These are phyloP conservation scores for Acromyrmex heyeri DNA, from an alignment of 1,140 invertebrate species.

Conservation along the genomic window DNA sequence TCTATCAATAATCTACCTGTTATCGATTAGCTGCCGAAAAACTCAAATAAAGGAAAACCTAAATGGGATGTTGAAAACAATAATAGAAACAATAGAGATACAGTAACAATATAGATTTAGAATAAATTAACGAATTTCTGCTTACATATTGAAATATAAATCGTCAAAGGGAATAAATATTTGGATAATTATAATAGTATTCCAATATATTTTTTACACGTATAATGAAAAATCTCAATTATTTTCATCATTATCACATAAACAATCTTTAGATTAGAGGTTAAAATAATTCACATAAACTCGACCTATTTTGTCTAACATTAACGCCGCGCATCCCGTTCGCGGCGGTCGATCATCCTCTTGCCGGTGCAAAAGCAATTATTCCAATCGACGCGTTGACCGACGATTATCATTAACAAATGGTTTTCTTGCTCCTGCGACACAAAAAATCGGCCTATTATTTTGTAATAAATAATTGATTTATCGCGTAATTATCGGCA, in stretches of 20 bases:
- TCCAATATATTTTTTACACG: neutral
- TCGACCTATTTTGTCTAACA: neutral
- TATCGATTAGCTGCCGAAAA: neutral
- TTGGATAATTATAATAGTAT: neutral
- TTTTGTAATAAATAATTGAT: conserved; percentile 39
- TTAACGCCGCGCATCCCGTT: conserved; percentile 39
- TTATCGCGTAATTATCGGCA: conserved; percentile 9
- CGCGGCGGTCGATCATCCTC: conserved; percentile 34
- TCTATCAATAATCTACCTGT: neutral
- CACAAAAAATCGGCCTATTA: conserved; percentile 25
- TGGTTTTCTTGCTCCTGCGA: neutral
- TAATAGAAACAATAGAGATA: neutral
- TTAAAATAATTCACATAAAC: neutral
- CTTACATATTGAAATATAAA: neutral
- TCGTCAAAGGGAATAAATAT: neutral
- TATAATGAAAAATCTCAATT: neutral
- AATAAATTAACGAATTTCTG: neutral
- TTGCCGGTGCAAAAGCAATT: conserved; percentile 24
- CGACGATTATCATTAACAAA: conserved; percentile 23
- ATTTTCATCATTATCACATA: neutral
- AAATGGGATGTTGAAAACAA: neutral
- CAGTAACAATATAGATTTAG: neutral
- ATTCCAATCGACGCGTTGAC: conserved; percentile 34
- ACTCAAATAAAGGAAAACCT: neutral
- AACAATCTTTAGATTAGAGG: neutral